These are phyloP conservation scores for Machaerirhynchus nigripectus DNA, from an alignment of 2,113 vertebrate genomes.

Conservation along the genomic window DNA sequence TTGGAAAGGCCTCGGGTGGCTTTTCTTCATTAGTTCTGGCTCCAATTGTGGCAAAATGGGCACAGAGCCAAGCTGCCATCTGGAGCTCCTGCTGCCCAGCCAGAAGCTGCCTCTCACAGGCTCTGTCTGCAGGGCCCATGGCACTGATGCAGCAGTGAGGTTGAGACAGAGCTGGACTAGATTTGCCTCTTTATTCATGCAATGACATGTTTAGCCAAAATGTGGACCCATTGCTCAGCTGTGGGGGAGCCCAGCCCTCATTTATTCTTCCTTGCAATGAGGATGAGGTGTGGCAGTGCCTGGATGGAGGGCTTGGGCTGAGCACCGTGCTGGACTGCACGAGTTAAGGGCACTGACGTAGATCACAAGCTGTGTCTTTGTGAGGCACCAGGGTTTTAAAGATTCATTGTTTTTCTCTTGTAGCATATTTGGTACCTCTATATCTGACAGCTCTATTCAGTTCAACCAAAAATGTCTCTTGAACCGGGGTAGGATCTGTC, in stretches of 20 bases:
- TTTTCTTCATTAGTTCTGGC: neutral
- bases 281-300: neutral
- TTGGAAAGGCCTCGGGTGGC: accelerated
- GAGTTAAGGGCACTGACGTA: accelerated
- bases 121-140: accelerated
- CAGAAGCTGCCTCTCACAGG: neutral
- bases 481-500: neutral
- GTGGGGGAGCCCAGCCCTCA: neutral
- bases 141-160: neutral
- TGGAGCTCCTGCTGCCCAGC: neutral
- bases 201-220: neutral
- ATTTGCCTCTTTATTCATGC: neutral
- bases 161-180: neutral
- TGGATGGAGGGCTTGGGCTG: neutral
- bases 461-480: neutral
- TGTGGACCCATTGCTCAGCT: neutral
- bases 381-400: neutral
- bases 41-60: neutral
- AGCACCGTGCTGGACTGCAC: neutral
- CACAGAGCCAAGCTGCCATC: neutral
- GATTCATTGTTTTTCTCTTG: neutral
- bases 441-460: neutral
- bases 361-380: neutral
- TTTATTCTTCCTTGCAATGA: neutral
- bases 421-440: neutral